Base-by-base conservation (phyloP, 2,888 invertebrate genomes). In the Drosophila fulvimacula region DNA sequence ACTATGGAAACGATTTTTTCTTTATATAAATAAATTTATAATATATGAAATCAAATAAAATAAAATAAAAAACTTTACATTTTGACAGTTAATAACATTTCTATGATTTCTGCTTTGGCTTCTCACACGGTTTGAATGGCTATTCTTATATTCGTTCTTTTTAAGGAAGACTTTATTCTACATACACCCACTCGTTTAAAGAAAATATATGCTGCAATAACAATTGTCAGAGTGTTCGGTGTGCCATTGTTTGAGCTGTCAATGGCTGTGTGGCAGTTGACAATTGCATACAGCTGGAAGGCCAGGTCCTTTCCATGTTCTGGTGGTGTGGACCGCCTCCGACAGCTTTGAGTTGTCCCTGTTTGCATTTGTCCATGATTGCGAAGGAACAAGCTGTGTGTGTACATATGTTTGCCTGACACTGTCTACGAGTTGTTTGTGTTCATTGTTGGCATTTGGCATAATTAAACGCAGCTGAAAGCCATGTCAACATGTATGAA, bases 371-470 rank as follows among this genome's bases (percentile, higher is more conserved):
- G 67, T 64, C 80, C 62, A 51, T 42, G 53, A 59, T 39, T 79
- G 63, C 62, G 53, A 59, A 78, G 79, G 61, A 59, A 53, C 76
- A 77, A 68, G 52, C 70, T 62, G 56, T 13, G 30, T 17, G 39
- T 39, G 44, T 57, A 53, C 64, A 73, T 67, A 57, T 73, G 64
- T 60, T 53, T 69, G 49, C 46, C 46, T 59, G 57, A 9, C 76
- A 65, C 71, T 62, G 78, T 73, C 19, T 36, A 48, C 67, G 66
- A 58, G 42, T 53, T 82, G 67, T 70, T 63, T 72, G 68, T 63
- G 57, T 38, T 69, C 88, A 75, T 78, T 89, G 83, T 89, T 89
- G 59, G 67, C 78, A 87, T 73, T 89, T 69, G 79, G 88, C 88
- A 84, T 84, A 84, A 84, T 84, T 84, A 84, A 84, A 73, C 76